Base-by-base conservation (phyloP, 2,797 vertebrate species). In the Pseudochromis fuscus region DNA sequence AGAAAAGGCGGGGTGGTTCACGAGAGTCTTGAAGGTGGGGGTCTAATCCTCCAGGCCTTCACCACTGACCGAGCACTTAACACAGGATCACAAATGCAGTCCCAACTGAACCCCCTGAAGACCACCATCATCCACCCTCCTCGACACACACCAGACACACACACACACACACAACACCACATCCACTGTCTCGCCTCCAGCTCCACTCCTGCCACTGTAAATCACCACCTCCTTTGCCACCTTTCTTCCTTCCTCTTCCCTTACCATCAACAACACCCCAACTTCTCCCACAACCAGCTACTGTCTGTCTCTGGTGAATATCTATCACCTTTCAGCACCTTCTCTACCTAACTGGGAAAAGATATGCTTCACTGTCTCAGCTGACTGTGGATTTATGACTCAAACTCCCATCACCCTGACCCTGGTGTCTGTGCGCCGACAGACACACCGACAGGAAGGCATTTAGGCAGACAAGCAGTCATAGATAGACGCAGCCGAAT, bases 31-130 rank as follows among this genome's bases (percentile, higher is more conserved):
- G 31, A 64, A 74, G 65, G 65, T 69, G 52, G 74, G 72, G 68
- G 61, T 83, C 64, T 92, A 93, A 93, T 93, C 91, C 91, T 86
- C 72, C 79, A 86, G 84, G 85, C 83, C 89, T 90, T 90, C 87
- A 85, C 84, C 84, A 87, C 77, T 88, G 83, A 86, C 87, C 72
- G 15, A 84, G 87, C 88, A 93, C 90, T 92, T 91, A 92, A 91
- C 83, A 82, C 86, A 74, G 84, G 87, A 91, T 90, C 89, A 87
- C 80, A 82, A 83, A 86, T 68, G 49, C 85, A 77, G 83, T 63
- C 80, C 74, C 24, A 13, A 63, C 85, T 67, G 83, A 83, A 81
- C 67, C 68, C 62, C 73, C 75, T 8, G 27, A 48, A 63, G 79
- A 84, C 70, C 77, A 75, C 74, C 78, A 75, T 64, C 79, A 75